These are phyloP conservation scores for Chelonus formosanus DNA, from an alignment of 2,888 invertebrate genomes.

Conservation along the genomic window DNA sequence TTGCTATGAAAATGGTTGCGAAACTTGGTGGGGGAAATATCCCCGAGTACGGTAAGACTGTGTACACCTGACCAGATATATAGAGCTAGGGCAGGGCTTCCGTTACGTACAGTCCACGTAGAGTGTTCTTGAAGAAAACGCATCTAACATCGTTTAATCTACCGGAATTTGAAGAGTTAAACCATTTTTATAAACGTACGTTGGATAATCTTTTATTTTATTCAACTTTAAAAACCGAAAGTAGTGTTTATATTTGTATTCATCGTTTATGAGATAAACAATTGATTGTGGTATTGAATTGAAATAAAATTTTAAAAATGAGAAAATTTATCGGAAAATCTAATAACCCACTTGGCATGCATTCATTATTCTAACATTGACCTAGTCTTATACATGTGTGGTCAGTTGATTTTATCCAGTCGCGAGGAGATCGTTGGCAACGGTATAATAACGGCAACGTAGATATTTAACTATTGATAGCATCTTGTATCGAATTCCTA, in stretches of 20 bases:
- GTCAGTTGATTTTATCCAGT: constrained; percentile 35
- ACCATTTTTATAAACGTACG: constrained; percentile 14
- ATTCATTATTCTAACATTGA: constrained; percentile 12
- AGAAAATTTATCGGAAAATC: constrained; percentile 10
- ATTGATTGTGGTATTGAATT: not conserved
- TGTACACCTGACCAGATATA: constrained; percentile 65
- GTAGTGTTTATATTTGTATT: too few relatives aligned
- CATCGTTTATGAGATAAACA: too few relatives aligned
- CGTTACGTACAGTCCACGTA: constrained; percentile 65
- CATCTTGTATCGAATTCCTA: constrained; percentile 11
- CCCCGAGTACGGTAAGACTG: constrained; percentile 54
- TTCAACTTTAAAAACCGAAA: constrained; percentile 3
- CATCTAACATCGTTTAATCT: constrained; percentile 48
- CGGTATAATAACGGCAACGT: constrained; percentile 39
- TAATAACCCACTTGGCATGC: constrained; percentile 24
- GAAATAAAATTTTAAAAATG: not conserved
- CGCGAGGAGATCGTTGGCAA: constrained; percentile 31
- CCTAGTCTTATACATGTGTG: constrained; percentile 16
- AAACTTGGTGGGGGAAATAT: constrained; percentile 50
- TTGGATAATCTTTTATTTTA: not conserved
- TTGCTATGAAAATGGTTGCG: constrained; percentile 54
- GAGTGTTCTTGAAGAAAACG: constrained; percentile 59
- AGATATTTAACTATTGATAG: constrained; percentile 13
- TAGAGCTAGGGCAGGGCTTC: constrained; percentile 66
- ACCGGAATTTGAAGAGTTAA: constrained; percentile 34